phyloP scores from a whole-genome alignment of 2,888 invertebrate species.

The Agrilus biguttatus region DNA sequence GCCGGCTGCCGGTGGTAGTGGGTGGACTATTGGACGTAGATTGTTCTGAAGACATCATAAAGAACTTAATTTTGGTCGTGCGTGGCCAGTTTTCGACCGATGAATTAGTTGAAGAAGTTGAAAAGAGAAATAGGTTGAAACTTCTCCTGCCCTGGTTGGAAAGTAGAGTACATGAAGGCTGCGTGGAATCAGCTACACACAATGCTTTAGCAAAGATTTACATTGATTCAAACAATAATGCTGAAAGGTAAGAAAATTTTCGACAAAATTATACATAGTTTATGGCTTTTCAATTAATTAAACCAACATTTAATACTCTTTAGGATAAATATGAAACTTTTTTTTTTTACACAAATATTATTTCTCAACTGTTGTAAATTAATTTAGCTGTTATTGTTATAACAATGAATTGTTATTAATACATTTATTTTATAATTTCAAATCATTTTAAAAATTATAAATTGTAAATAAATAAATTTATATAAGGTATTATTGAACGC shows the following conservation, averaged over 20 bases:
- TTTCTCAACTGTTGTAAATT: too few relatives aligned
- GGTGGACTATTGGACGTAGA: constrained; percentile 97
- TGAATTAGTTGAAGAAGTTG: constrained; percentile 94
- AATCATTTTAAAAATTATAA: too few relatives aligned
- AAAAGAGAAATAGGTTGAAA: constrained; percentile 86
- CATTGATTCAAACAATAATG: constrained; percentile 98
- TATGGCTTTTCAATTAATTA: too few relatives aligned
- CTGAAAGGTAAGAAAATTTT: constrained; percentile 49
- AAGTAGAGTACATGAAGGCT: constrained; percentile 92
- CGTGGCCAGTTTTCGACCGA: constrained; percentile 98
- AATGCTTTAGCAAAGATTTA: constrained; percentile 99
- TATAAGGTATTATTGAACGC: too few relatives aligned
- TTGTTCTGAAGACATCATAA: constrained; percentile 97
- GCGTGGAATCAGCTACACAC: constrained; percentile 94
- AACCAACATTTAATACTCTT: too few relatives aligned
- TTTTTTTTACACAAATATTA: too few relatives aligned
- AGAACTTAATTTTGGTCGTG: constrained; percentile 94
- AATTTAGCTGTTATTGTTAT: too few relatives aligned
- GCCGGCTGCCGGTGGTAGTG: constrained; percentile 92
- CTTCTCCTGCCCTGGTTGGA: constrained; percentile 94
- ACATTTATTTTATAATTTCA: too few relatives aligned
- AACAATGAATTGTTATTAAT: too few relatives aligned
- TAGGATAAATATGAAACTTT: too few relatives aligned
- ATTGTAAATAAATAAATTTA: too few relatives aligned
- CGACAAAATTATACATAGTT: too few relatives aligned